These are phyloP conservation scores for Lagodon rhomboides DNA, from an alignment of 2,797 vertebrate species.

Conservation along the genomic window DNA sequence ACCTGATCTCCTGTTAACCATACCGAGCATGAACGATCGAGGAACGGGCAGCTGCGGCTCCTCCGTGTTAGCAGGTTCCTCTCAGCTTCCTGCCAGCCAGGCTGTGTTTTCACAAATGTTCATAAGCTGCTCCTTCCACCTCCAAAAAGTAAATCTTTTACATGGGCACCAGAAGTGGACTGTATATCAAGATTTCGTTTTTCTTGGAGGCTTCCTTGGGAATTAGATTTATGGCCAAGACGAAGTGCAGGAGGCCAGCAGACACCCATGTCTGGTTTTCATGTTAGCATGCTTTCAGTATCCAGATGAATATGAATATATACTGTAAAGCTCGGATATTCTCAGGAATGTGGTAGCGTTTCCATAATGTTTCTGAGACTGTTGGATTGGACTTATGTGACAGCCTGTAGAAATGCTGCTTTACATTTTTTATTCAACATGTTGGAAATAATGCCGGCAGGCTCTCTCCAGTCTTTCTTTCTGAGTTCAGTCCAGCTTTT, in stretches of 20 bases:
- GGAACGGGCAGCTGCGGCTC: not conserved
- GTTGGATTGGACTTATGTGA: not conserved
- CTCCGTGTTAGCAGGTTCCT: conserved; percentile 4
- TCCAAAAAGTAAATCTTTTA: not conserved
- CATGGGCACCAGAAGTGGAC: not conserved
- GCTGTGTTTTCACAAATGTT: conserved; percentile 27
- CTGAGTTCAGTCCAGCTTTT: conserved; percentile 5
- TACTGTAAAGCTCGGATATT: conserved; percentile 14
- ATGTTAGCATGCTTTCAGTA: not conserved
- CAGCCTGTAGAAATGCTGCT: not conserved
- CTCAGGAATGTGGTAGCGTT: not conserved
- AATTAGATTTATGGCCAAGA: conserved; percentile 13
- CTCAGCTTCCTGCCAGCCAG: conserved; percentile 33
- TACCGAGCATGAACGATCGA: not conserved
- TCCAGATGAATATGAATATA: conserved; percentile 12
- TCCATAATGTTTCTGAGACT: not conserved
- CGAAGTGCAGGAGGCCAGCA: not conserved
- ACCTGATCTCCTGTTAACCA: conserved; percentile 2
- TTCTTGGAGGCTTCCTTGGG: conserved; percentile 21
- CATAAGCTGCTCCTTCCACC: conserved; percentile 21
- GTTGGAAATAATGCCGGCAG: conserved; percentile 1
- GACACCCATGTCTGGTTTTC: conserved; percentile 11
- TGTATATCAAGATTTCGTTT: conserved; percentile 22
- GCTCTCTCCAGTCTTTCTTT: conserved; percentile 5
- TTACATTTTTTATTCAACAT: conserved; percentile 15